Evolutionary conservation across 2,113 vertebrate genomes (phyloP).

Genomic region (Miniopterus natalensis): DNA sequence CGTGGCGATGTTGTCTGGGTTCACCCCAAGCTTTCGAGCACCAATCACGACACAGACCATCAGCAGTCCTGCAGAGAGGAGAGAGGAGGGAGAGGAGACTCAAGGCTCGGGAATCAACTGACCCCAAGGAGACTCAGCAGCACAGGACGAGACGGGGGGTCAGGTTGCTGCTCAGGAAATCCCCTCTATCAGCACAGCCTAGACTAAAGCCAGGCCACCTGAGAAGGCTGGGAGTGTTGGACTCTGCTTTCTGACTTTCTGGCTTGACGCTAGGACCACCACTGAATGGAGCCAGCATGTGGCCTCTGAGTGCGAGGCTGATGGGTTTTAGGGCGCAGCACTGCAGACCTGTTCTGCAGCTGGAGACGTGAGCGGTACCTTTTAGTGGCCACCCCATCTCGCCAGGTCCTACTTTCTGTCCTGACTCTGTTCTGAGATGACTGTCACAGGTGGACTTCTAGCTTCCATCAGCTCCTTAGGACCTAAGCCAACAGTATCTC

Average conservation of each 20-base stretch:
- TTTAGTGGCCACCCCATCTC: neutral
- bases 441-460: neutral
- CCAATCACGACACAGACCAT: slow-evolving; percentile 96
- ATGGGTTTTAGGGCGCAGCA: neutral
- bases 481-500: neutral
- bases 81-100: neutral
- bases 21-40: slow-evolving; percentile 95
- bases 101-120: neutral
- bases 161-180: neutral
- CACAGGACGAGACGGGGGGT: neutral
- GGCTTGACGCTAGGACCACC: too few relatives aligned
- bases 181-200: neutral
- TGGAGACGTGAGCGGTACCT: neutral
- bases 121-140: neutral
- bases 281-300: neutral
- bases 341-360: neutral
- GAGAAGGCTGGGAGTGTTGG: neutral
- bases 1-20: slow-evolving; percentile 98
- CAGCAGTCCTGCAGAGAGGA: slow-evolving; percentile 90
- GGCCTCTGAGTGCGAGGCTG: neutral
- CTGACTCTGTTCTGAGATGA: neutral
- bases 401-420: neutral
- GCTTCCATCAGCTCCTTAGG: too few relatives aligned
- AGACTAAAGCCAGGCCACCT: neutral
- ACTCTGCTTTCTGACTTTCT: neutral